phyloP scores from a whole-genome alignment of 2,113 vertebrate genomes.

The Neopipo cinnamomea region DNA sequence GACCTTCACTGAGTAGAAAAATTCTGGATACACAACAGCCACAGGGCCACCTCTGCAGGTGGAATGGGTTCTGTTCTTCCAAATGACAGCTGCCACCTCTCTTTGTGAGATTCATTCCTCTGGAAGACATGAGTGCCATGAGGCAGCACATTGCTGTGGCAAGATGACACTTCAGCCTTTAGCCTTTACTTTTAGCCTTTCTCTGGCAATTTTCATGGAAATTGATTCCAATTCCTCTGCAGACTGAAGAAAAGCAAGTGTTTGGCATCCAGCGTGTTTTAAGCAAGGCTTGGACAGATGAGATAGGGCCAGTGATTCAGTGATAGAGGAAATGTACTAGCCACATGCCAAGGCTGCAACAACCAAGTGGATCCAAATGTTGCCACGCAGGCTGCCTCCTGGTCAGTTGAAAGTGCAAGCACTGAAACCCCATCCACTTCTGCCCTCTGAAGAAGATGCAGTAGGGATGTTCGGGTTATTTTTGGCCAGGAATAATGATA shows the following conservation, averaged over 20 bases:
- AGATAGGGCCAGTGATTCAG: background rate
- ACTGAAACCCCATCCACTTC: background rate
- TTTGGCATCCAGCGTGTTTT: background rate
- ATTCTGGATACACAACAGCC: background rate
- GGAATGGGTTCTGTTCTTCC: background rate
- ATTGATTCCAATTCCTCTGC: background rate
- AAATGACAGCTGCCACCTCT: background rate
- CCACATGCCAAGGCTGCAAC: background rate
- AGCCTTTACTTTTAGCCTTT: background rate
- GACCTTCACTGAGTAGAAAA: background rate
- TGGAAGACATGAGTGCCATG: background rate
- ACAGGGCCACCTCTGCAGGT: background rate
- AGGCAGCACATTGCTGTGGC: background rate
- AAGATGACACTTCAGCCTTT: background rate
- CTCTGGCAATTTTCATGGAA: background rate
- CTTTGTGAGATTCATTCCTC: background rate
- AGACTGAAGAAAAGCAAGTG: background rate
- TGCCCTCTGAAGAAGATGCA: background rate
- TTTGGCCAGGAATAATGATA: background rate
- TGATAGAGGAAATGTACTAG: background rate
- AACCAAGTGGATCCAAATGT: background rate
- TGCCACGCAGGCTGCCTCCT: background rate
- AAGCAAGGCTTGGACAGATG: background rate
- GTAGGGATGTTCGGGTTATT: background rate
- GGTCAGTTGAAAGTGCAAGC: background rate